A percentile compares a stretch with the other conserved stretches of the same genome.
phyloP scores from a whole-genome alignment of 2,113 vertebrate species.

The Miniopterus natalensis region DNA sequence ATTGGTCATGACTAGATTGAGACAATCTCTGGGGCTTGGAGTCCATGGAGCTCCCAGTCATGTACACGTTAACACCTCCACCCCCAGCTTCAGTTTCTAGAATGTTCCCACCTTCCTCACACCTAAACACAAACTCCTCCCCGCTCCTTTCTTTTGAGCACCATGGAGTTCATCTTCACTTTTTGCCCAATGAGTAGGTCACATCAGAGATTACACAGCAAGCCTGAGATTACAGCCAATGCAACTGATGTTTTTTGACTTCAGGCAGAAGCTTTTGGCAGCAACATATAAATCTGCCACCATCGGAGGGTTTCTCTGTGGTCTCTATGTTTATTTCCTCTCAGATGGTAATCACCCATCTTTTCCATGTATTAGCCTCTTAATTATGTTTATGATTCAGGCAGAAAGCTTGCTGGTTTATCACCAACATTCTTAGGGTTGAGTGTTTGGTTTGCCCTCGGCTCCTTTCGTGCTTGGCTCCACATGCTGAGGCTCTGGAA shows the following conservation, averaged over 20 bases:
- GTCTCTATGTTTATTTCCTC: slow-evolving; percentile 39
- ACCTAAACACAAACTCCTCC: not conserved
- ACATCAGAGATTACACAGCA: not conserved
- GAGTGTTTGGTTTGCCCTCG: not conserved
- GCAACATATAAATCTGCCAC: not conserved
- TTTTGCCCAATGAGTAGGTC: not conserved
- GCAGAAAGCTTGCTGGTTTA: not conserved
- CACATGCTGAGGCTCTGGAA: not conserved
- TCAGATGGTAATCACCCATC: not conserved
- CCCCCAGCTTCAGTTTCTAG: not conserved
- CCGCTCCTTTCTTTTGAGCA: not conserved
- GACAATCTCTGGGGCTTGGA: not conserved
- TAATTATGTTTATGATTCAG: not conserved
- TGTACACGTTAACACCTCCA: rapidly evolving
- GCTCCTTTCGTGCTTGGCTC: not conserved
- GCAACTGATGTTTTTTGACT: not conserved
- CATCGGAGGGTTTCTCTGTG: slow-evolving; percentile 10
- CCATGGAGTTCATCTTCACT: not conserved
- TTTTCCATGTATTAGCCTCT: not conserved
- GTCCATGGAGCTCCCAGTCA: not conserved
- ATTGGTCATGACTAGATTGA: not conserved
- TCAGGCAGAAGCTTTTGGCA: not conserved
- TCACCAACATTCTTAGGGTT: not conserved
- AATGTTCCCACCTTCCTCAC: not conserved
- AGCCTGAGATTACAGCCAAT: not conserved